These are phyloP conservation scores for Neoseiulus cucumeris DNA, from an alignment of 1,140 invertebrate species.

Conservation along the genomic window DNA sequence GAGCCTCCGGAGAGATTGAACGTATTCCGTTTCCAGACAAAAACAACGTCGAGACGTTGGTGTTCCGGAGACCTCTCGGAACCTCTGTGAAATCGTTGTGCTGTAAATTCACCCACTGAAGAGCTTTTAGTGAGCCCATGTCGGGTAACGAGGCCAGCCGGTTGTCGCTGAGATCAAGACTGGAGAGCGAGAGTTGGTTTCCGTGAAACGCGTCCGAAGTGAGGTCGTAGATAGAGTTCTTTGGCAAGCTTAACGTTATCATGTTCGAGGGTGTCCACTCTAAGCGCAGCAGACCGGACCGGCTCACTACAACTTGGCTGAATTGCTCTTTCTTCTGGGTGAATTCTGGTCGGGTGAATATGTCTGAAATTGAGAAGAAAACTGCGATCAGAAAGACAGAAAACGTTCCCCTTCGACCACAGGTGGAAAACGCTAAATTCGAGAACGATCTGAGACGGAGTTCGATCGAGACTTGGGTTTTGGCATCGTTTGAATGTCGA, in stretches of 20 bases:
- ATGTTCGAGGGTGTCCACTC: neutral
- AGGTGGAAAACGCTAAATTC: neutral
- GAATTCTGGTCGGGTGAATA: neutral
- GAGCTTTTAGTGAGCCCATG: neutral
- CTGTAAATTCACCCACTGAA: conserved; percentile 1
- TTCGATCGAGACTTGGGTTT: neutral
- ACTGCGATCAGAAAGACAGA: neutral
- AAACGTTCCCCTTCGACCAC: neutral
- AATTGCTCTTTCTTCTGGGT: neutral
- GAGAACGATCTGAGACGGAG: neutral
- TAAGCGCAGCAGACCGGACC: neutral
- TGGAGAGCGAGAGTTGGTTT: neutral
- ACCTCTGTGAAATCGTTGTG: conserved; percentile 10
- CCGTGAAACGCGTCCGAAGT: neutral
- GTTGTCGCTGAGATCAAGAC: conserved; percentile 1
- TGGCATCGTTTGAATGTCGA: neutral
- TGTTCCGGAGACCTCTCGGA: neutral
- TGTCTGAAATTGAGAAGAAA: neutral
- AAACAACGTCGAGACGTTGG: neutral
- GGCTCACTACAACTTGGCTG: conserved; percentile 1
- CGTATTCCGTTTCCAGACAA: neutral
- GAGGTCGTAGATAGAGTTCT: neutral
- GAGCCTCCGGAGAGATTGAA: neutral
- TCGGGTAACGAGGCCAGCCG: neutral
- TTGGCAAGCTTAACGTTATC: neutral